Percentiles rank a stretch among this genome's conserved stretches.
Conservation (phyloP, 2,797 vertebrate species). For the Chelon labrosus region DNA sequence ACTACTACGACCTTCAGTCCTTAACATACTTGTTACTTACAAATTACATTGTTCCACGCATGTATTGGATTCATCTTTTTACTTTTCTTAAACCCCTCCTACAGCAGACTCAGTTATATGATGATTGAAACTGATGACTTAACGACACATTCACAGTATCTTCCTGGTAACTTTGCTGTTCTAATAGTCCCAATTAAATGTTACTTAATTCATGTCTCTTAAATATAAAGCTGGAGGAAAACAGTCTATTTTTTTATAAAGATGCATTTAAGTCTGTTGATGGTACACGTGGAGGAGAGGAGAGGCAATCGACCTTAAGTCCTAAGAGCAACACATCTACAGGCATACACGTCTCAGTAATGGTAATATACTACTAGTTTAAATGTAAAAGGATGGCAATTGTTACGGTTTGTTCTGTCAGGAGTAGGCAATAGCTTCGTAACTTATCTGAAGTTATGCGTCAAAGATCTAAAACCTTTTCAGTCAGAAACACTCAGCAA, state of each 20-base stretch:
- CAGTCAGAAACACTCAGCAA: slow-evolving; percentile 59
- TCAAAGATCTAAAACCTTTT: slow-evolving; percentile 41
- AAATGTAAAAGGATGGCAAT: slow-evolving; percentile 60
- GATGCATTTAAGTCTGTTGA: slow-evolving; percentile 22
- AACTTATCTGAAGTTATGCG: slow-evolving; percentile 39
- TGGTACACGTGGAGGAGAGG: slow-evolving; percentile 21
- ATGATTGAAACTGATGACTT: background rate
- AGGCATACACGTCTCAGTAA: slow-evolving; percentile 49
- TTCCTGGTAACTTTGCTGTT: background rate
- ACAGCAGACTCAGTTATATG: slow-evolving; percentile 1
- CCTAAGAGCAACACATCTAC: slow-evolving; percentile 48
- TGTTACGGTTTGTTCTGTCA: slow-evolving; percentile 56
- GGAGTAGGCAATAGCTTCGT: slow-evolving; percentile 45
- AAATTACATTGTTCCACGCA: slow-evolving; percentile 15
- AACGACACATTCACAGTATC: slow-evolving; percentile 9
- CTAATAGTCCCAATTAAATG: slow-evolving; percentile 20
- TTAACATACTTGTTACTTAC: slow-evolving; percentile 22
- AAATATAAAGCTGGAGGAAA: background rate
- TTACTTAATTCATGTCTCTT: slow-evolving; percentile 12
- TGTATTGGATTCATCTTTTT: slow-evolving; percentile 1
- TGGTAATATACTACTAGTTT: slow-evolving; percentile 46
- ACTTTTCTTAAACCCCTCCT: background rate
- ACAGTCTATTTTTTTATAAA: slow-evolving; percentile 2
- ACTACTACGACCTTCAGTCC: slow-evolving; percentile 17
- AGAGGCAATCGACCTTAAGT: slow-evolving; percentile 29